Base-by-base conservation (phyloP, 2,113 vertebrate genomes). In the Semicossyphus pulcher region DNA sequence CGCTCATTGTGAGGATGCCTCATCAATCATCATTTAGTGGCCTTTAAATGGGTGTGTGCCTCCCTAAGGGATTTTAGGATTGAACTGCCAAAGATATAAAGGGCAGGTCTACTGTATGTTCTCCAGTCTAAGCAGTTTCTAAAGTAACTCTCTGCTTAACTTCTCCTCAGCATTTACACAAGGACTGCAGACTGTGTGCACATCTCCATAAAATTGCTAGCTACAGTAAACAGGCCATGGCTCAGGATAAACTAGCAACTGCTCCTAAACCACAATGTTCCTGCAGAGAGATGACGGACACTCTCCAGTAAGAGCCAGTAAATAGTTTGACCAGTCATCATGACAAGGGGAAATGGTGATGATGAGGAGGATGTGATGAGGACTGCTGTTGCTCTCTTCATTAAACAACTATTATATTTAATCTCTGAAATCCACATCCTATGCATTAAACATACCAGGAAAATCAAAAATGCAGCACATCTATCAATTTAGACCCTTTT, bases 1-100 rank as follows among this genome's bases (percentile, higher is more conserved):
- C 7, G 45, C 36, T 82, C 58, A 69, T 86, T 76, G 76, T 49
- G 77, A 74, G 56, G 81, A 86, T 58, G 81, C 63, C 75, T 89
- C 91, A 92, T 93, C 89, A 92, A 91, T 93, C 89, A 91, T 86
- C 76, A 88, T 92, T 93, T 90, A 84, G 76, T 31, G n/a, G 75
- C 74, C 72, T 85, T 88, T 92, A 90, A 92, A 87, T 79, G 84
- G 86, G 72, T 80, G 70, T 75, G 78, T 18, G 62, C 84, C 68
- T 85, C 87, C 82, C 81, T 74, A 60, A 71, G 87, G 88, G 81
- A 41, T 83, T 83, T 65, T 28, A 36, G 78, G 71, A 90, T 79
- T 83, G 69, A 87, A 83, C 80, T 76, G 79, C 84, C 69, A 74
- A 47, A 80, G 70, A 76, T 78, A 76, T 77, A 90, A 84, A 85